These are phyloP conservation scores for Tromatobia lineatoria DNA, from an alignment of 2,888 invertebrate genomes.

Conservation along the genomic window DNA sequence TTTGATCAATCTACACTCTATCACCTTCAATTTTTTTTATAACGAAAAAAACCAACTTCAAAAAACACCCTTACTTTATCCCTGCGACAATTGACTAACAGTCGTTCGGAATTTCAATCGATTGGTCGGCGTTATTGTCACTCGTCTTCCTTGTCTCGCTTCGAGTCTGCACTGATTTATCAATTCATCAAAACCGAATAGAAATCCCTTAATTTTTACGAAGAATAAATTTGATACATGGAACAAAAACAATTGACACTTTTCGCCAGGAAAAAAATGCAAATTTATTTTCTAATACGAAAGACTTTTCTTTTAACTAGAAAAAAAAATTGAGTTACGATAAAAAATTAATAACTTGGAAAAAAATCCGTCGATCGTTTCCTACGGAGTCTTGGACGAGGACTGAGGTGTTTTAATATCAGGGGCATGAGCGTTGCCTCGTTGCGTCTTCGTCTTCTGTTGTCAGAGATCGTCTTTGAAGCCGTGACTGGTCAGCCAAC, in stretches of 20 bases:
- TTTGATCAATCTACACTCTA: constrained; percentile 30
- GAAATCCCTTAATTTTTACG: background rate
- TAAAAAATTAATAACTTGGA: background rate
- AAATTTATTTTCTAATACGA: too few relatives aligned
- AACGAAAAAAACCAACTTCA: background rate
- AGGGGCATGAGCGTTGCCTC: constrained; percentile 31
- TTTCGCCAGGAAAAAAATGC: background rate
- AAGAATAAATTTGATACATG: background rate
- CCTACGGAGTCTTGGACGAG: constrained; percentile 52
- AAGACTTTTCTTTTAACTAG: background rate
- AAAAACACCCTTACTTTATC: constrained; percentile 12
- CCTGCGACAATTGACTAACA: background rate
- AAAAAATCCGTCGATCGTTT: constrained; percentile 42
- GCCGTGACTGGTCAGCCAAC: constrained; percentile 48
- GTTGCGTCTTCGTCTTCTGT: constrained; percentile 19
- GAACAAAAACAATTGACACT: background rate
- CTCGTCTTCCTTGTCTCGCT: background rate
- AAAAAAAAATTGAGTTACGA: background rate
- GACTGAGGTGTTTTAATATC: constrained; percentile 64
- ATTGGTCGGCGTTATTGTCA: background rate
- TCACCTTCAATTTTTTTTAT: background rate
- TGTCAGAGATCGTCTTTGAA: constrained; percentile 13
- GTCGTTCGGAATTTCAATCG: background rate
- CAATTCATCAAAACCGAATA: constrained; percentile 1
- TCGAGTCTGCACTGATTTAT: background rate